Percentiles rank a stretch among this genome's conserved stretches.
These are phyloP conservation scores for Lasioglossum figueresi DNA, from an alignment of 2,888 invertebrate genomes.

Conservation along the genomic window DNA sequence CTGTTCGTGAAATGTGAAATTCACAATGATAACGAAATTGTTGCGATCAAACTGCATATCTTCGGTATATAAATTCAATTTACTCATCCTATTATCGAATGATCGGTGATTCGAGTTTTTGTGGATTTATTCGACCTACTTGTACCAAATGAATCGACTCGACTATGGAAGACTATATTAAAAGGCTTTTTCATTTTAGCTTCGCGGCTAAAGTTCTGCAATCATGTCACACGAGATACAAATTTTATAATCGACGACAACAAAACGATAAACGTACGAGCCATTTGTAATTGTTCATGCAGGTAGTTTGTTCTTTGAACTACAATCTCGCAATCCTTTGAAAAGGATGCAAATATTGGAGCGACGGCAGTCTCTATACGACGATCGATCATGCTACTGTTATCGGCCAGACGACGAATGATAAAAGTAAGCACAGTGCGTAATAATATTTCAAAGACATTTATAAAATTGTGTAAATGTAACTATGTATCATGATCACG, in stretches of 20 bases:
- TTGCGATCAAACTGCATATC: conserved; percentile 13
- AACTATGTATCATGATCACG: conserved; percentile 77
- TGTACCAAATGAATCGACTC: conserved; percentile 9
- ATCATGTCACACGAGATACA: conserved; percentile 24
- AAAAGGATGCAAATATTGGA: conserved; percentile 22
- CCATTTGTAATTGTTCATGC: conserved; percentile 43
- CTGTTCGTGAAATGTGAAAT: conserved; percentile 6
- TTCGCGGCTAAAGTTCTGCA: conserved; percentile 24
- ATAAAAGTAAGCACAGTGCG: conserved; percentile 55
- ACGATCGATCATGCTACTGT: conserved; percentile 52
- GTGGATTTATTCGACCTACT: conserved; percentile 1
- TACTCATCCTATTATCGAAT: not conserved
- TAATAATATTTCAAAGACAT: conserved; percentile 77
- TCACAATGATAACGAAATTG: not conserved
- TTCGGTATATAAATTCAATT: conserved; percentile 7
- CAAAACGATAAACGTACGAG: conserved; percentile 39
- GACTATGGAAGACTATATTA: conserved; percentile 1
- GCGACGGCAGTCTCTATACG: conserved; percentile 33
- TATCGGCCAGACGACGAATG: conserved; percentile 46
- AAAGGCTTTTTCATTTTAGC: conserved; percentile 34
- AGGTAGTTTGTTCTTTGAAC: conserved; percentile 31
- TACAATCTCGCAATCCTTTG: conserved; percentile 34
- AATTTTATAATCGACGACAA: conserved; percentile 34
- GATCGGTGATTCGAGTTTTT: not conserved
- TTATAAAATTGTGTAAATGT: conserved; percentile 82